Conservation (phyloP, 2,113 vertebrate species). For the Bagarius yarrelli region DNA sequence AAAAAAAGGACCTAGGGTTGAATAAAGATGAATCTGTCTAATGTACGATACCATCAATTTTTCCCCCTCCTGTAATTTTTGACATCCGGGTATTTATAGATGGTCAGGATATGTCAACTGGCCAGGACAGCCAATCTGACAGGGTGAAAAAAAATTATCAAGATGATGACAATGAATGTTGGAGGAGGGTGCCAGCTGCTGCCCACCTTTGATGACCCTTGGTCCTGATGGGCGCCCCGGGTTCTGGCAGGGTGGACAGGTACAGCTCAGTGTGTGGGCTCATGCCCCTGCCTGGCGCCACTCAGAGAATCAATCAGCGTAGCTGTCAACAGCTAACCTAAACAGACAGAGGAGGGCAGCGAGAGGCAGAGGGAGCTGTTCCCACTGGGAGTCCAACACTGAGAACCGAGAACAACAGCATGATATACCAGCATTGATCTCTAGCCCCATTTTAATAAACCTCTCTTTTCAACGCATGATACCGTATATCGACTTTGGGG, state of each 20-base stretch:
- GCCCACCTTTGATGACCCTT: conserved; percentile 38
- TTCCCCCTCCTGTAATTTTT: conserved; percentile 19
- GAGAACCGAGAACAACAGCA: conserved; percentile 27
- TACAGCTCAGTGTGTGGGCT: conserved; percentile 47
- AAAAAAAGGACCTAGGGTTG: background rate
- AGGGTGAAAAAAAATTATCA: conserved; percentile 32
- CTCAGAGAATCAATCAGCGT: conserved; percentile 53
- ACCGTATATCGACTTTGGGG: too few species aligned
- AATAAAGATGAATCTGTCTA: conserved; percentile 15
- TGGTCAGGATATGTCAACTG: conserved; percentile 33
- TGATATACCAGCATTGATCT: background rate
- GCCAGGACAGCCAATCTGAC: conserved; percentile 25
- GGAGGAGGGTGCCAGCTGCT: conserved; percentile 42
- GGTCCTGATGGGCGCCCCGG: conserved; percentile 32
- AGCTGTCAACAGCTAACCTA: conserved; percentile 53
- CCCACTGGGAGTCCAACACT: conserved; percentile 31
- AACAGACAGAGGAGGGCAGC: conserved; percentile 44
- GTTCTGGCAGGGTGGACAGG: conserved; percentile 49
- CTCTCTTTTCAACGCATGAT: background rate
- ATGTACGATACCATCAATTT: background rate
- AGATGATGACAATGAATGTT: conserved; percentile 47
- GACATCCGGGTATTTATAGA: conserved; percentile 24
- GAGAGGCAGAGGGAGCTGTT: conserved; percentile 23
- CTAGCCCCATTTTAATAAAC: background rate
- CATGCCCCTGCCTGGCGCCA: conserved; percentile 43